Evolutionary conservation across 2,888 invertebrate species (phyloP).

Genomic region (Sinodicranocentrus sp.): DNA sequence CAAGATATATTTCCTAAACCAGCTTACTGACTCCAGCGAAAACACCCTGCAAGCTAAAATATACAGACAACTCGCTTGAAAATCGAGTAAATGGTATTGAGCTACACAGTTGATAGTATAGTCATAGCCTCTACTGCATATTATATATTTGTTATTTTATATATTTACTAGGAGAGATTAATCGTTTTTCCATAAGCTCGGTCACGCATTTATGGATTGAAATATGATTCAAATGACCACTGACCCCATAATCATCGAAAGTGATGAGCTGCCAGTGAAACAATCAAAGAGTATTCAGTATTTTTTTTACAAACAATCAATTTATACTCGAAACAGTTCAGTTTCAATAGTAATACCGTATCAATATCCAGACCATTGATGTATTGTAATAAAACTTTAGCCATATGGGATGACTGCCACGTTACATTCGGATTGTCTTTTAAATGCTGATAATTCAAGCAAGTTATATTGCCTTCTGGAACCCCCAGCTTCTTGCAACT

Average conservation of each 20-base stretch:
- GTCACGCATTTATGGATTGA: slow-evolving; percentile 90
- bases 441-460: slow-evolving; percentile 81
- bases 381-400: slow-evolving; percentile 83
- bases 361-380: slow-evolving; percentile 88
- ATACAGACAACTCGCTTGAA: slow-evolving; percentile 1
- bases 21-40: slow-evolving; percentile 90
- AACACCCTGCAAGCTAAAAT: slow-evolving; percentile 87
- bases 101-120: too few species aligned
- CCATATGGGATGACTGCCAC: slow-evolving; percentile 86
- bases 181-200: slow-evolving; percentile 82
- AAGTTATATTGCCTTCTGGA: slow-evolving; percentile 85
- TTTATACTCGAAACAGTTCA: neutral
- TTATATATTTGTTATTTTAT: too few species aligned
- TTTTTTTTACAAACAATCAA: neutral
- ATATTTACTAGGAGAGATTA: slow-evolving; percentile 77
- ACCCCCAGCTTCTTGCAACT: slow-evolving; percentile 91
- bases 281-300: too few species aligned
- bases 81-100: too few species aligned
- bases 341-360: slow-evolving; percentile 79
- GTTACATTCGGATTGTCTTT: slow-evolving; percentile 87
- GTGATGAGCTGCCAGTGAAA: slow-evolving; percentile 83
- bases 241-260: slow-evolving; percentile 96
- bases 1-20: slow-evolving; percentile 91
- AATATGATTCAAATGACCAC: slow-evolving; percentile 94
- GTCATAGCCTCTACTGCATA: slow-evolving; percentile 1